Conservation (phyloP, 2,113 vertebrate species). For the Seriola rivoliana region DNA sequence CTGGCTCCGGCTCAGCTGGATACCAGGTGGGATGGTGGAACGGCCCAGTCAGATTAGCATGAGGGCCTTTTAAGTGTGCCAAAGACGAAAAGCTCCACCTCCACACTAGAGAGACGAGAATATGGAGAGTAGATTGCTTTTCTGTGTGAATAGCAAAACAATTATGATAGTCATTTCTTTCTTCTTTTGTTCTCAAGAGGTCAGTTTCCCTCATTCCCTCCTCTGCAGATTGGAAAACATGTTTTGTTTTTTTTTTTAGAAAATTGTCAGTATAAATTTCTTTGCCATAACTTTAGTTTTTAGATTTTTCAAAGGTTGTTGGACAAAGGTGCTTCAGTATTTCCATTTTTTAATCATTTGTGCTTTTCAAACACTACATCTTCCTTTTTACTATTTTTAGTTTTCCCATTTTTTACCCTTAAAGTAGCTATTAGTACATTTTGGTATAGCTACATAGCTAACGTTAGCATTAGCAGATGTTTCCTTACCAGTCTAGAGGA, state of each 20-base stretch:
- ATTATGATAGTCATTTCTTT: background rate
- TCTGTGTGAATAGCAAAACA: constrained; percentile 21
- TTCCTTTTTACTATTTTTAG: background rate
- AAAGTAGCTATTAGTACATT: no score
- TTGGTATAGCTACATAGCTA: no score
- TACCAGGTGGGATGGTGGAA: constrained; percentile 33
- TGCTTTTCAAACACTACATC: no score
- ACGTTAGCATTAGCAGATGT: no score
- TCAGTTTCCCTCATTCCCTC: background rate
- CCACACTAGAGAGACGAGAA: constrained; percentile 35
- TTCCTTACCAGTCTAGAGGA: no score
- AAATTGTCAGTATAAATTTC: background rate
- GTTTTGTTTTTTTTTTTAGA: background rate
- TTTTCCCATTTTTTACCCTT: no score
- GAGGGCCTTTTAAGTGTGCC: constrained; percentile 2
- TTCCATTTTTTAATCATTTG: background rate
- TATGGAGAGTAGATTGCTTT: constrained; percentile 47
- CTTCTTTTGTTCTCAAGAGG: background rate
- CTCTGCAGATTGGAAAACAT: background rate
- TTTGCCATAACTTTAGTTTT: no score
- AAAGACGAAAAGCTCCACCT: constrained; percentile 54
- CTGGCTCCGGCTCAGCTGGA: background rate
- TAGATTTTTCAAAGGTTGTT: background rate
- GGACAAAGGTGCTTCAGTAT: background rate
- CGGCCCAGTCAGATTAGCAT: constrained; percentile 39